Percentiles rank a stretch among this genome's conserved stretches.
phyloP scores from a whole-genome alignment of 2,797 vertebrate genomes.

The Galaxias olidus region DNA sequence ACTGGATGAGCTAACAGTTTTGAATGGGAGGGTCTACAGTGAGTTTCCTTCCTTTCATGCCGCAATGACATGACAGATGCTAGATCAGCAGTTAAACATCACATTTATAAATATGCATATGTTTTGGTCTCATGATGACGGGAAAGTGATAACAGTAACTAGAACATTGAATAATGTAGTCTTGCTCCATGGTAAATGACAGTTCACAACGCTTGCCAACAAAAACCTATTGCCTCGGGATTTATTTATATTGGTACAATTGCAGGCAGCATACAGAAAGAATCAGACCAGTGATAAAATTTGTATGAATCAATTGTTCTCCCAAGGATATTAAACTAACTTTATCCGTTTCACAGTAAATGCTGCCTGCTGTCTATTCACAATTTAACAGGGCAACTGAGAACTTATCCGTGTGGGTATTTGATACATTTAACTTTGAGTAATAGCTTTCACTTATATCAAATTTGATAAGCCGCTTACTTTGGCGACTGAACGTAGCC shows the following conservation, averaged over 20 bases:
- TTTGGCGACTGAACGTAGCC: conserved; percentile 36
- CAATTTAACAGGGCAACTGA: conserved; percentile 33
- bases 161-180: too few species aligned
- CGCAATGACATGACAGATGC: conserved; percentile 33
- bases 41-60: conserved; percentile 28
- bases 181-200: too few species aligned
- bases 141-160: neutral
- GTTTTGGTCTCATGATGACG: conserved; percentile 16
- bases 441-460: conserved; percentile 43
- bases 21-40: conserved; percentile 28
- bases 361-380: conserved; percentile 20
- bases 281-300: too few species aligned
- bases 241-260: too few species aligned
- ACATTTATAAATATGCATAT: conserved; percentile 32
- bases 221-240: too few species aligned
- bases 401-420: conserved; percentile 29
- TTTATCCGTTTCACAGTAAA: neutral
- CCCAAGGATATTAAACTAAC: neutral
- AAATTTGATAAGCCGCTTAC: conserved; percentile 46
- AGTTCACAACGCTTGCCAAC: too few species aligned
- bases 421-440: conserved; percentile 51
- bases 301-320: too few species aligned
- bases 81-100: conserved; percentile 49
- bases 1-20: conserved; percentile 30
- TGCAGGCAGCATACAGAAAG: too few species aligned